A percentile compares a stretch with the other conserved stretches of the same genome.
Evolutionary conservation across 2,113 vertebrate genomes (phyloP).

Genomic region (Cottus gobio): DNA sequence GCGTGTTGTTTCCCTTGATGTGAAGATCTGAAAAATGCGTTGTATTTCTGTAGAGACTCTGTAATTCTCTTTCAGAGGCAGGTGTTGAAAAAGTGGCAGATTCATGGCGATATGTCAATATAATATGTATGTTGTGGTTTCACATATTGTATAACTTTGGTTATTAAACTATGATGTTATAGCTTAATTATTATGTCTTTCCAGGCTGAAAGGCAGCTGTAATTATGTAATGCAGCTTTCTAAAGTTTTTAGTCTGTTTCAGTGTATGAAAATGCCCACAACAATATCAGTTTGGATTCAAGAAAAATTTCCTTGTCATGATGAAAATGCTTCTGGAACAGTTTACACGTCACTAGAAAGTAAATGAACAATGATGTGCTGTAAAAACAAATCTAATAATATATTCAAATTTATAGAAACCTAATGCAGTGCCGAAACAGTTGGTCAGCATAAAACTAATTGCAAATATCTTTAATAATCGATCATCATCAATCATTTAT

Average conservation of each 20-base stretch:
- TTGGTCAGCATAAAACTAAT: background rate
- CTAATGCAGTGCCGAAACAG: background rate
- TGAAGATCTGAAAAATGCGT: background rate
- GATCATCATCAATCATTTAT: background rate
- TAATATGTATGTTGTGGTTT: background rate
- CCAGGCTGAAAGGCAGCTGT: background rate
- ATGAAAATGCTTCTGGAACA: background rate
- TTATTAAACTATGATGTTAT: background rate
- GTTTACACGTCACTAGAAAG: background rate
- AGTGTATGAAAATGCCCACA: background rate
- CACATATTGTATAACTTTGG: background rate
- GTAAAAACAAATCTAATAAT: background rate
- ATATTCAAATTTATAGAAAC: background rate
- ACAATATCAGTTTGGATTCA: background rate
- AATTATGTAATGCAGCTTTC: background rate
- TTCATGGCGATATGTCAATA: background rate
- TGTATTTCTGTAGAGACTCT: background rate
- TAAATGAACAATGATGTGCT: background rate
- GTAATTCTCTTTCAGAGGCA: background rate
- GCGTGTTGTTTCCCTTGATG: slow-evolving; percentile 28
- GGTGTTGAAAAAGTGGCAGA: slow-evolving; percentile 1
- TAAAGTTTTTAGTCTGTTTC: background rate
- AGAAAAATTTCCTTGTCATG: background rate
- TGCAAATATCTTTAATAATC: background rate
- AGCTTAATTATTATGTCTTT: background rate